Base-by-base conservation (phyloP, 1,140 invertebrate species). In the Goniozus legneri region DNA sequence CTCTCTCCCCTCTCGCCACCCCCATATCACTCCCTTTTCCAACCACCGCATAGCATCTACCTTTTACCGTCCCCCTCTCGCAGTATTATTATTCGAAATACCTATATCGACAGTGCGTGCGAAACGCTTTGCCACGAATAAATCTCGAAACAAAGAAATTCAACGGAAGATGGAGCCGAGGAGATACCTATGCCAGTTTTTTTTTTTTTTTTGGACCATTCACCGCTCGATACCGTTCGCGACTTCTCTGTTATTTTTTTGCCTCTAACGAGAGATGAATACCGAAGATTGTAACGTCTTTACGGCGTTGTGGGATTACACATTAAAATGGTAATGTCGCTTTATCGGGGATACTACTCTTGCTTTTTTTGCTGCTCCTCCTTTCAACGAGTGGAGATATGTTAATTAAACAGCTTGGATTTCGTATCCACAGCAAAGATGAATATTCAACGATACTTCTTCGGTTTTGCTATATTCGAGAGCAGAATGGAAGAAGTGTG, bases 1-100 rank as follows among this genome's bases (percentile, higher is more conserved):
- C 31, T 31, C 18, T 38, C 8, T 31, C 33, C 35, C 30, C n/a
- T 30, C 39, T 19, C 30, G 36, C 48, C 15, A 31, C 36, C 35
- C 32, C 10, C 27, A 32, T 62, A 35, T 38, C 44, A 21, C 27
- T 34, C 52, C 10, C 40, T 21, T 19, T 16, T 35, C 20, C 21
- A 27, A 38, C 39, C n/a, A n/a, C n/a, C n/a, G n/a, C n/a, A n/a
- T n/a, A n/a, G n/a, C 39, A 33, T 44, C 36, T 20, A 47, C 13
- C 14, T 12, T 30, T 32, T 31, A 12, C 39, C 37, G 43, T 45
- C 43, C 42, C 44, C 36, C 36, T 16, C 32, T 30, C 24, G 24
- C 24, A 27, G 10, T 27, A 6, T 27, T 27, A 4, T 27, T 10
- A 27, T 6, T 4, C 4, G 24, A 27, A 27, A 27, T 4, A 27